phyloP scores from a whole-genome alignment of 2,797 vertebrate genomes.

The Schizopygopsis pylzovi region DNA sequence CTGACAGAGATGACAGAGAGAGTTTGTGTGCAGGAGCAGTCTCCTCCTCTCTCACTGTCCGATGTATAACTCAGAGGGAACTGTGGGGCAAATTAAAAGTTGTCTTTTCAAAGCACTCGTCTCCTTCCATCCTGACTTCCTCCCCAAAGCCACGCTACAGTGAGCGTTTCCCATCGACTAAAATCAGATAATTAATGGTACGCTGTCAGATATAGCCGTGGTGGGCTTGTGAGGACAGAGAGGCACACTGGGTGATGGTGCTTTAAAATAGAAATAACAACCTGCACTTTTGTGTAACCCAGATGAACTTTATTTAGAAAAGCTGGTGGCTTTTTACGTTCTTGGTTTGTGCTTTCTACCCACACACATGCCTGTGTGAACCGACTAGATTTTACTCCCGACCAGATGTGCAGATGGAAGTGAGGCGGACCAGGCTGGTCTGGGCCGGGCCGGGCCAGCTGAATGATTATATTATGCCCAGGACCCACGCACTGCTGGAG shows the following conservation, averaged over 20 bases:
- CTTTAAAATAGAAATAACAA: constrained; percentile 75
- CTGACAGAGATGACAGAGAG: constrained; percentile 55
- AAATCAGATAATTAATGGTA: constrained; percentile 76
- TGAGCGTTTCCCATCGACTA: constrained; percentile 63
- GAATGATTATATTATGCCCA: constrained; percentile 41
- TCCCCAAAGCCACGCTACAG: constrained; percentile 10
- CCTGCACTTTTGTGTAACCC: constrained; percentile 77
- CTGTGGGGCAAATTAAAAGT: constrained; percentile 28
- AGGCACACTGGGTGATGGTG: constrained; percentile 64
- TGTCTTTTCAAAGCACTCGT: constrained; percentile 11
- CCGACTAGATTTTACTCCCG: constrained; percentile 56
- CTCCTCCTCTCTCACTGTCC: constrained; percentile 19
- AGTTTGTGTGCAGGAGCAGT: constrained; percentile 34
- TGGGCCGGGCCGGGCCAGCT: background rate
- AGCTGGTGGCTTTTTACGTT: constrained; percentile 75
- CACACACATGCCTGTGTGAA: constrained; percentile 73
- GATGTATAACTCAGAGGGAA: constrained; percentile 36
- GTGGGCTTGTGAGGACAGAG: constrained; percentile 38
- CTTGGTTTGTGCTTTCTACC: constrained; percentile 79
- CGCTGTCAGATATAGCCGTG: constrained; percentile 59
- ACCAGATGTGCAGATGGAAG: constrained; percentile 80
- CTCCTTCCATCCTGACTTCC: background rate
- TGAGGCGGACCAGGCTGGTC: constrained; percentile 60
- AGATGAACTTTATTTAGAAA: constrained; percentile 81
- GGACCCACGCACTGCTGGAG: background rate